Evolutionary conservation across 2,113 vertebrate species (phyloP).

Genomic region (Nettapus auritus): DNA sequence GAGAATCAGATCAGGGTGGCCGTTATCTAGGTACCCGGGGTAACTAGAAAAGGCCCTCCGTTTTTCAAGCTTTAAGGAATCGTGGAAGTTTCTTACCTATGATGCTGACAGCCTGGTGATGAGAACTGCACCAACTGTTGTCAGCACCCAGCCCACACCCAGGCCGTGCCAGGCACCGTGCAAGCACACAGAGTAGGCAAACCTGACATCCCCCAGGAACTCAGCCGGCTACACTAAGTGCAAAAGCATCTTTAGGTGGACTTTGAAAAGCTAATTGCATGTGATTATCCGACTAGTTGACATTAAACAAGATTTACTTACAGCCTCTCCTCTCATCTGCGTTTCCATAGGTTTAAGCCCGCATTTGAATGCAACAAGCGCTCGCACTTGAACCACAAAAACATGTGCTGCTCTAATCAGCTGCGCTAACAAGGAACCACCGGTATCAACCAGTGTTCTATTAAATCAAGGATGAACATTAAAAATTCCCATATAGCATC

Average conservation of each 20-base stretch:
- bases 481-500: background rate
- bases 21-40: background rate
- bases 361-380: background rate
- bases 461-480: background rate
- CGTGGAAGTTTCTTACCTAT: background rate
- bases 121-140: background rate
- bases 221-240: accelerated
- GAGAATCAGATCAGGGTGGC: background rate
- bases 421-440: background rate
- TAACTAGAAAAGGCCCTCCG: background rate
- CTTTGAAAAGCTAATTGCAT: background rate
- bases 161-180: background rate
- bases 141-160: background rate
- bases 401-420: background rate
- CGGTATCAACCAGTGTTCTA: background rate
- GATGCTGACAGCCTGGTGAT: background rate
- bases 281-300: background rate
- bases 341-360: background rate
- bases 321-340: background rate
- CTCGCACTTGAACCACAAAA: background rate
- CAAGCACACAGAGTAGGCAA: background rate
- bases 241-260: background rate
- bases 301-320: background rate
- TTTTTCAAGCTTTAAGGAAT: background rate
- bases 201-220: background rate